phyloP scores from a whole-genome alignment of 2,888 invertebrate genomes.

The Lepidochitona cinerea region DNA sequence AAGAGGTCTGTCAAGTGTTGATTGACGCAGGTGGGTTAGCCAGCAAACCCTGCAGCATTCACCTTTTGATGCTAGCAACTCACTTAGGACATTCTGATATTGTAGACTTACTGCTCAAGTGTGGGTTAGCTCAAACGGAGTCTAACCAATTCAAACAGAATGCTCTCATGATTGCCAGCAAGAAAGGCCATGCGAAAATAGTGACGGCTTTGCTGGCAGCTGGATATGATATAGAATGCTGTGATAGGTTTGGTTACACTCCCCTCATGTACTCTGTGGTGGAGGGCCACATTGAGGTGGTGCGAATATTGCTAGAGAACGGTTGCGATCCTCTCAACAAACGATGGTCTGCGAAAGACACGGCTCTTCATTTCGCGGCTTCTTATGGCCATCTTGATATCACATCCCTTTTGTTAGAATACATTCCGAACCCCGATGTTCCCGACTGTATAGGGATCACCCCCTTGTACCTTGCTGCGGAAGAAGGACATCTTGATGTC shows the following conservation, averaged over 20 bases:
- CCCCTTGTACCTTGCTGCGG: conserved; percentile 20
- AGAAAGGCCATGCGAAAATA: neutral
- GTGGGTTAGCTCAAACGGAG: conserved; percentile 8
- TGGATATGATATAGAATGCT: neutral
- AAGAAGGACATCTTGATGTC: conserved; percentile 6
- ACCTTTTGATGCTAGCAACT: neutral
- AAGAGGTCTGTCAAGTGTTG: neutral
- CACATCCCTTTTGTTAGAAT: neutral
- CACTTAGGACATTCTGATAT: neutral
- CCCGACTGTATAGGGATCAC: conserved; percentile 11
- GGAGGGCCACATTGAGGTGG: conserved; percentile 7
- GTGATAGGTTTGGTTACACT: conserved; percentile 6
- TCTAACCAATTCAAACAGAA: neutral
- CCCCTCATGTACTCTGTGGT: conserved; percentile 16
- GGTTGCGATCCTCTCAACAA: conserved; percentile 16
- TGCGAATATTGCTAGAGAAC: conserved; percentile 18
- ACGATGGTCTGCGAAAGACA: neutral
- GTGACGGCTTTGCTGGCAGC: neutral
- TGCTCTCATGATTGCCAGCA: conserved; percentile 1
- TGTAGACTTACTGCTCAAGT: conserved; percentile 6
- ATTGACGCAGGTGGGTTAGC: neutral
- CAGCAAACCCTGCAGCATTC: neutral
- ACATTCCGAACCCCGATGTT: conserved; percentile 1
- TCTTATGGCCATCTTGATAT: neutral
- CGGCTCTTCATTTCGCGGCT: neutral